phyloP scores from a whole-genome alignment of 2,888 invertebrate genomes.

The Liodrosophila aerea region DNA sequence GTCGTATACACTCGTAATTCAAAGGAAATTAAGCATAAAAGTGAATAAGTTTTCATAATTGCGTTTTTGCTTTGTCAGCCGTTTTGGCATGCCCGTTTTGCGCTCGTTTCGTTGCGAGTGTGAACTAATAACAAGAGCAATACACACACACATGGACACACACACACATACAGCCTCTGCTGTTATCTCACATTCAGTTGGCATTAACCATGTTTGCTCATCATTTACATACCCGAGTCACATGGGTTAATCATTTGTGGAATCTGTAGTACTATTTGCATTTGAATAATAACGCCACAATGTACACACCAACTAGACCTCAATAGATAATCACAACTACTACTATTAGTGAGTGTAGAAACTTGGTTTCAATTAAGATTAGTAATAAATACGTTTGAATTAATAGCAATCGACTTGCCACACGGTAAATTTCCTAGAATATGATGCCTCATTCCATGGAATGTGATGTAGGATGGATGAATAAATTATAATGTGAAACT shows the following conservation, averaged over 20 bases:
- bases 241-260: slow-evolving; percentile 45
- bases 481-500: too few relatives aligned
- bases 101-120: slow-evolving; percentile 15
- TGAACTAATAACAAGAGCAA: slow-evolving; percentile 4
- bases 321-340: slow-evolving; percentile 16
- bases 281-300: slow-evolving; percentile 14
- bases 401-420: too few relatives aligned
- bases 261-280: slow-evolving; percentile 28
- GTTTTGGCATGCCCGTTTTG: slow-evolving; percentile 13
- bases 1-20: slow-evolving; percentile 50
- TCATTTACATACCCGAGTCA: slow-evolving; percentile 40
- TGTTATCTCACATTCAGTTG: slow-evolving; percentile 44
- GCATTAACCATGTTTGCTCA: slow-evolving; percentile 43
- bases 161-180: slow-evolving; percentile 5
- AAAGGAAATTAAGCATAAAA: slow-evolving; percentile 74
- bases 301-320: background rate
- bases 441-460: too few relatives aligned
- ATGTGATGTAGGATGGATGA: too few relatives aligned
- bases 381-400: too few relatives aligned
- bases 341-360: too few relatives aligned
- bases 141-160: slow-evolving; percentile 13
- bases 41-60: slow-evolving; percentile 69
- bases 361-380: too few relatives aligned
- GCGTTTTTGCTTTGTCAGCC: slow-evolving; percentile 35
- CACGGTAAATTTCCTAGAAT: too few relatives aligned